These are phyloP conservation scores for Lacerta agilis DNA, from an alignment of 2,797 vertebrate species.

Conservation along the genomic window DNA sequence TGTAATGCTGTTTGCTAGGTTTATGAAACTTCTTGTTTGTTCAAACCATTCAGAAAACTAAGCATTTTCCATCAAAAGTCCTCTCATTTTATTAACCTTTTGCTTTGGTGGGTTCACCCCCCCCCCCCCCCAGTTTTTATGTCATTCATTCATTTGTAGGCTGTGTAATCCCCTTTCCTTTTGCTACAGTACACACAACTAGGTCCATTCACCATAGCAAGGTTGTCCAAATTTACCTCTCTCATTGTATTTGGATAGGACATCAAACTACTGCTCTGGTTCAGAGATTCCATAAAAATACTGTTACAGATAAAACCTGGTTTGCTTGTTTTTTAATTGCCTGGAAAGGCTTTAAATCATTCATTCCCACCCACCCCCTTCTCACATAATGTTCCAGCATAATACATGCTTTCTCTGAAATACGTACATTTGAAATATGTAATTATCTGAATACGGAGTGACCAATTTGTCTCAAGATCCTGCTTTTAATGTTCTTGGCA, in stretches of 20 bases:
- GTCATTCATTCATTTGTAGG: neutral
- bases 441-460: neutral
- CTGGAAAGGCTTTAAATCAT: neutral
- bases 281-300: neutral
- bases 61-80: neutral
- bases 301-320: neutral
- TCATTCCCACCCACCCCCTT: neutral
- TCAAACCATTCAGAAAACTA: neutral
- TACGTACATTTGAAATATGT: neutral
- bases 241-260: neutral
- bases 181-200: neutral
- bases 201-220: neutral
- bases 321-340: neutral
- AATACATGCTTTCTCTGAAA: neutral
- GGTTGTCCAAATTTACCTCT: neutral
- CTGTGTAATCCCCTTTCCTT: neutral
- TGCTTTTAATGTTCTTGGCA: neutral
- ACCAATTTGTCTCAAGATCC: neutral
- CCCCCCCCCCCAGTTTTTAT: no score
- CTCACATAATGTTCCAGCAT: neutral
- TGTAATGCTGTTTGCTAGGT: neutral
- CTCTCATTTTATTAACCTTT: neutral
- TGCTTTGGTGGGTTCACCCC: neutral
- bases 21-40: neutral
- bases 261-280: neutral